Evolutionary conservation across 2,113 vertebrate genomes (phyloP).

Genomic region (Myrmophylax atrothorax): DNA sequence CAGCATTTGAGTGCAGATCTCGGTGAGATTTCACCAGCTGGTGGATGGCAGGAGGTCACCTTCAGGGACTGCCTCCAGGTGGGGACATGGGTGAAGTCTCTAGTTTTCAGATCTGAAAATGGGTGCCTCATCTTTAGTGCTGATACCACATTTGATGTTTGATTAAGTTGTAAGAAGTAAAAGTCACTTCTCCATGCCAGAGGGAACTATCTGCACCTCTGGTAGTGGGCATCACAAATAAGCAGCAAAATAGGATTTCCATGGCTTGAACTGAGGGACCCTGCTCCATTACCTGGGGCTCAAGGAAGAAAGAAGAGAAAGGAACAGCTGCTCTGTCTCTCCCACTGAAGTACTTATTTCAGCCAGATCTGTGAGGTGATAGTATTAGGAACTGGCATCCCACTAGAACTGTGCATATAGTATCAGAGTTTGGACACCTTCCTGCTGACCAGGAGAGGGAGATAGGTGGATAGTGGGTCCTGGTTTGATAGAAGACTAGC

Average conservation of each 20-base stretch:
- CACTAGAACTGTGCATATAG: fast-evolving
- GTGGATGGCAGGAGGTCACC: not conserved
- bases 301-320: not conserved
- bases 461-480: not conserved
- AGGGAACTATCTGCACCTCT: not conserved
- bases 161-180: not conserved
- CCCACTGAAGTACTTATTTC: not conserved
- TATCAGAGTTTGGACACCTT: not conserved
- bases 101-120: not conserved
- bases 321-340: not conserved
- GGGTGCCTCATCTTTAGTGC: not conserved
- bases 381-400: not conserved
- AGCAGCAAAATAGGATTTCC: not conserved
- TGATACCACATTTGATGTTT: not conserved
- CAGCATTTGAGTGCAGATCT: not conserved
- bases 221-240: not conserved
- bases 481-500: not conserved
- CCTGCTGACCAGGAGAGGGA: not conserved
- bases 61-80: not conserved
- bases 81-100: not conserved
- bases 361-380: not conserved
- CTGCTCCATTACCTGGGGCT: not conserved
- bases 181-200: not conserved
- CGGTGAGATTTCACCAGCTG: not conserved
- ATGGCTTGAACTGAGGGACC: not conserved